Base-by-base conservation (phyloP, 2,888 invertebrate species). In the Caradrina kadenii region DNA sequence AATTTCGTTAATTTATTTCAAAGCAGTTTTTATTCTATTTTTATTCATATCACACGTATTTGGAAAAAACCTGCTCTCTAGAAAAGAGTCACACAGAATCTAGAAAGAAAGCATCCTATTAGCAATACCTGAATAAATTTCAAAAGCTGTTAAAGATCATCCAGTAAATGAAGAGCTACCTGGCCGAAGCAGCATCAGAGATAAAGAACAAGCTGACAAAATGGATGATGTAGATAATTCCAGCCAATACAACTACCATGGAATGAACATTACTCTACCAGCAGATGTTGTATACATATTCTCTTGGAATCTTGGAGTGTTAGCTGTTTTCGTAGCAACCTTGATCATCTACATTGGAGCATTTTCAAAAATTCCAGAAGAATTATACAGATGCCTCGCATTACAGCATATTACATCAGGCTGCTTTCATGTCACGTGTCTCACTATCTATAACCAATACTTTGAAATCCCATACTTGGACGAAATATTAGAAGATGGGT, bases 341-440 rank as follows among this genome's bases (percentile, higher is more conserved):
- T 58, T 80, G 10, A 6, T 68, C 4, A 8, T 80, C 0, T 82
- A 80, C 26, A 50, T 81, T 4, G 15, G 45, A 0, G 31, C 52
- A 31, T 60, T 8, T 26, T 76, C 81, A 8, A 66, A 66, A 45
- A 49, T 69, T 3, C 75, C 82, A 0, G 68, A 61, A 64, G 80
- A 80, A 55, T 39, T 74, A 0, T 79, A 78, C 26, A 74, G 80
- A 35, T 58, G 64, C 21, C 59, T 86, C 8, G 53, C 76, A 2
- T n/a, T 83, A 15, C 73, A 82, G 49, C 86, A 86, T 63, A 22
- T 84, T 15, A 11, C 67, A 10, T 8, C 53, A 6, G 73, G 76
- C 8, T 83, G 53, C 31, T 1, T 74, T 3, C 84, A 83, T 4
- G 45, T 82, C 0, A 17, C 56, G 1, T 64, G 69, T 17, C 35